A percentile compares a stretch with the other conserved stretches of the same genome.
Conservation (phyloP, 2,113 vertebrate genomes). For the Antechinus flavipes region DNA sequence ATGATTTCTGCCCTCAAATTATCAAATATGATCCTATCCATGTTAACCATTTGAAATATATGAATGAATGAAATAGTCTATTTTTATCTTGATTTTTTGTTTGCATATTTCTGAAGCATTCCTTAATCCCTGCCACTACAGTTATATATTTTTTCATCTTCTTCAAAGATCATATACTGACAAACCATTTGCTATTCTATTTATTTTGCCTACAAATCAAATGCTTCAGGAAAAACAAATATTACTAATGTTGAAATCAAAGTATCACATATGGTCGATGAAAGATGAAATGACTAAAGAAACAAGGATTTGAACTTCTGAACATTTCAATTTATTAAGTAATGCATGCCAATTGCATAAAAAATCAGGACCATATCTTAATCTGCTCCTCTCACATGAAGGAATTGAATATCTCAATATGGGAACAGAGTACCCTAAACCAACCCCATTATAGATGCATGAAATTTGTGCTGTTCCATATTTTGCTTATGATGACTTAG, state of each 20-base stretch:
- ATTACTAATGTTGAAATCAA: constrained; percentile 37
- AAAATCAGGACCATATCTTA: background rate
- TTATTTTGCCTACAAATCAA: constrained; percentile 28
- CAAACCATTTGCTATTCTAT: background rate
- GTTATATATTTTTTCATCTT: constrained; percentile 1
- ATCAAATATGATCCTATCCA: background rate
- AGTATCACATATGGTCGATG: background rate
- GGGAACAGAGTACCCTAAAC: background rate
- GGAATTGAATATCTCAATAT: background rate
- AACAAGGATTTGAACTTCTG: background rate
- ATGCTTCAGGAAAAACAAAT: constrained; percentile 48
- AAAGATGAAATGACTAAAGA: background rate
- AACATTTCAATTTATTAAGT: background rate
- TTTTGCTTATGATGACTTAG: constrained; percentile 5
- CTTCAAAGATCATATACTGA: background rate
- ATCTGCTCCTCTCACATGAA: background rate
- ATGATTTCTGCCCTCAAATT: background rate
- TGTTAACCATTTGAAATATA: background rate
- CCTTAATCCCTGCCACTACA: background rate
- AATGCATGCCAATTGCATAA: background rate
- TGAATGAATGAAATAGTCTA: background rate
- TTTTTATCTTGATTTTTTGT: background rate
- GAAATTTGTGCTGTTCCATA: constrained; percentile 10
- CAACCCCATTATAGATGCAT: constrained; percentile 9
- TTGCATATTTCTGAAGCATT: constrained; percentile 20